Conservation (phyloP, 2,113 vertebrate genomes). For the Platichthys stellatus region DNA sequence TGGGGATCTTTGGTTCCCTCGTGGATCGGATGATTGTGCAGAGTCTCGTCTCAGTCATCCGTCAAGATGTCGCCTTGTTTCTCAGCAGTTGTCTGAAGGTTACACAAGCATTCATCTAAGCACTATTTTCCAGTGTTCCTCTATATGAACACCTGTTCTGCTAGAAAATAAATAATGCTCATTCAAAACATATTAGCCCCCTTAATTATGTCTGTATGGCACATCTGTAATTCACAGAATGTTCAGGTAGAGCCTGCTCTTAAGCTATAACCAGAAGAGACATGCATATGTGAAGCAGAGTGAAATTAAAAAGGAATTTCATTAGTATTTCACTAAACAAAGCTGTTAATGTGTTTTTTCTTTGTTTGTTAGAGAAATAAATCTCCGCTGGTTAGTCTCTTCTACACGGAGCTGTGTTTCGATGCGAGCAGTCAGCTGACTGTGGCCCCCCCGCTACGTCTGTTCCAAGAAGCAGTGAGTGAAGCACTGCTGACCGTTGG, state of each 20-base stretch:
- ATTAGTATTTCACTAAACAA: not conserved
- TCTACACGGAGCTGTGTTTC: constrained; percentile 79
- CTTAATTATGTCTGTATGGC: too few relatives aligned
- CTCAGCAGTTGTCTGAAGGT: constrained; percentile 80
- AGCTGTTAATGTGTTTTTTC: not conserved
- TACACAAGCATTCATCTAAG: not conserved
- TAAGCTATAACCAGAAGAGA: too few relatives aligned
- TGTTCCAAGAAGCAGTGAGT: constrained; percentile 73
- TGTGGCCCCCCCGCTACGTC: constrained; percentile 71
- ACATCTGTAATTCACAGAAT: too few relatives aligned
- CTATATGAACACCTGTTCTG: too few relatives aligned
- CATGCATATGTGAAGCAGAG: not conserved
- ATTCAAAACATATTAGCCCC: too few relatives aligned
- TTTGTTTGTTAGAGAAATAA: constrained; percentile 54
- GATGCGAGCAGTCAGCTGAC: constrained; percentile 57
- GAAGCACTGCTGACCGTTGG: constrained; percentile 60
- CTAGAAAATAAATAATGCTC: too few relatives aligned
- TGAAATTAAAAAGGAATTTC: not conserved
- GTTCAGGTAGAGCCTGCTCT: not conserved
- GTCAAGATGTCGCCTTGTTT: constrained; percentile 73
- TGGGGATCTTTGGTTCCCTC: constrained; percentile 80
- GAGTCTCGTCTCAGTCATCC: constrained; percentile 76
- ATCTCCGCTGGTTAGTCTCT: constrained; percentile 55
- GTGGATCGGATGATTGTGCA: constrained; percentile 82
- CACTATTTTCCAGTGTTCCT: not conserved